Conservation (phyloP, 1,140 invertebrate species). For the Drosophila fuyamai region DNA sequence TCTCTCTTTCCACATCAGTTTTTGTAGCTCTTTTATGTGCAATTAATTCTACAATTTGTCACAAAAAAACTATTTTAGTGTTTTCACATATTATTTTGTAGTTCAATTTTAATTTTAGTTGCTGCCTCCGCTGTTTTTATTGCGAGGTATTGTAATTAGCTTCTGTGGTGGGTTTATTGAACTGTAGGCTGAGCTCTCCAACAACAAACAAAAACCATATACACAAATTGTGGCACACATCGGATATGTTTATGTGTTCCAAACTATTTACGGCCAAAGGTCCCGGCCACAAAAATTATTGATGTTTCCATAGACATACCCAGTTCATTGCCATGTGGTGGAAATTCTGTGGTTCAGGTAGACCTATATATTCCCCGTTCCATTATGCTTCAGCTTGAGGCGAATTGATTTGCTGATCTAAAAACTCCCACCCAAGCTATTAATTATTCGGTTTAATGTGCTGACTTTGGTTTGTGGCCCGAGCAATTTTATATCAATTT, state of each 20-base stretch:
- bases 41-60: conserved; percentile 67
- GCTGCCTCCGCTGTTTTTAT: conserved; percentile 10
- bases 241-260: conserved; percentile 52
- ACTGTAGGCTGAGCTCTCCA: conserved; percentile 40
- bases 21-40: conserved; percentile 51
- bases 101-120: conserved; percentile 54
- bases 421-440: conserved; percentile 26
- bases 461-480: conserved; percentile 7
- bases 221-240: conserved; percentile 17
- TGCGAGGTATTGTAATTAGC: conserved; percentile 32
- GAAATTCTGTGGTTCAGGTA: conserved; percentile 32
- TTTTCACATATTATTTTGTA: conserved; percentile 36
- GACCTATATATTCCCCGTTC: not conserved
- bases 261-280: conserved; percentile 66
- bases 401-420: conserved; percentile 37
- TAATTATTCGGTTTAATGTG: conserved; percentile 27
- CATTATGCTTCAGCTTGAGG: not conserved
- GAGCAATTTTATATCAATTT: conserved; percentile 19
- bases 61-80: conserved; percentile 38
- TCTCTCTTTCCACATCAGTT: not conserved
- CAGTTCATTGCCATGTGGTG: conserved; percentile 34
- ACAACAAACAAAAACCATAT: conserved; percentile 12
- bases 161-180: conserved; percentile 66
- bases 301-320: conserved; percentile 42
- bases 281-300: conserved; percentile 39